Conservation (phyloP, 2,113 vertebrate genomes). For the Penelope pileata region DNA sequence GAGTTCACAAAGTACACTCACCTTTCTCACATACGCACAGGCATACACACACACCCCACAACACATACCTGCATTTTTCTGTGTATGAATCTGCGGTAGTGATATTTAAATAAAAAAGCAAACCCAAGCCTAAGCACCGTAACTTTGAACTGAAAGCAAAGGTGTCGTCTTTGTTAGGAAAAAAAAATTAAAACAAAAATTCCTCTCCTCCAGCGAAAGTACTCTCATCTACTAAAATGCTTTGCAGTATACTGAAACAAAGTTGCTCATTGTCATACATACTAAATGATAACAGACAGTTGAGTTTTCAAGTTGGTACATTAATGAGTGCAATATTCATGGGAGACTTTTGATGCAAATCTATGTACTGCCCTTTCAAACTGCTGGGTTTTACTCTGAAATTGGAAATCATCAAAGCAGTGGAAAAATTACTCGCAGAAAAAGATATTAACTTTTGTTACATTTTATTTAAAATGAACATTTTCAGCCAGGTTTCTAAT, state of each 20-base stretch:
- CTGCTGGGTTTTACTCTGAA: conserved; percentile 8
- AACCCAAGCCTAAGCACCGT: neutral
- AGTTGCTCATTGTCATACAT: neutral
- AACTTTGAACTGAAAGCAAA: neutral
- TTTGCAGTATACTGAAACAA: neutral
- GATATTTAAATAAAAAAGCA: neutral
- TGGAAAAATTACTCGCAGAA: neutral
- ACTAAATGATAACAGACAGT: neutral
- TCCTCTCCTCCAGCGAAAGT: neutral
- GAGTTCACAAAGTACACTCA: neutral
- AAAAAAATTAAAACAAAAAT: neutral
- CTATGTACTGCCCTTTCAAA: neutral
- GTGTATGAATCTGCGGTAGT: neutral
- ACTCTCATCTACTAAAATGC: neutral
- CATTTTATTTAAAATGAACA: neutral
- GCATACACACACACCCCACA: neutral
- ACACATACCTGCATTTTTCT: neutral
- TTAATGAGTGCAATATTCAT: conserved; percentile 24
- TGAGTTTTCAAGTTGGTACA: neutral
- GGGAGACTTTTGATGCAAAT: neutral
- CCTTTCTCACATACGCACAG: neutral
- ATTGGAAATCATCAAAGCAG: neutral
- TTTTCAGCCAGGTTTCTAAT: neutral
- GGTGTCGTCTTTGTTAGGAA: neutral
- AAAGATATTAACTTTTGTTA: neutral